phyloP scores from a whole-genome alignment of 2,113 vertebrate species.

The Empidonax traillii region DNA sequence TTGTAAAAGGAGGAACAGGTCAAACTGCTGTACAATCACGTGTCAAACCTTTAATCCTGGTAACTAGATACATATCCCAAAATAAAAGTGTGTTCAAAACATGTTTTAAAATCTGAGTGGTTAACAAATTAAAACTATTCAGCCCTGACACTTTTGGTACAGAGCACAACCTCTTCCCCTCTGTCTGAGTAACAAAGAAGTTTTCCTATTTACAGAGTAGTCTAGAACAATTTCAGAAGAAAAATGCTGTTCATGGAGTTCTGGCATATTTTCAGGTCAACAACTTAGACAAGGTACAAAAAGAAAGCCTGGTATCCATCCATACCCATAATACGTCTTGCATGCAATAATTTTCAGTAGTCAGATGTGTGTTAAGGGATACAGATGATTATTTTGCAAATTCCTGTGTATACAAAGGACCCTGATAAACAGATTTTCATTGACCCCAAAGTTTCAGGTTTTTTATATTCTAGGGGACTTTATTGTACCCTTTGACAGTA shows the following conservation, averaged over 20 bases:
- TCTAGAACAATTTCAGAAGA: neutral
- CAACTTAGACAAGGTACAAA: neutral
- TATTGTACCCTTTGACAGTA: accelerated
- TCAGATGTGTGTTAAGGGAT: neutral
- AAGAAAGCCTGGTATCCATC: neutral
- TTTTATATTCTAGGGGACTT: neutral
- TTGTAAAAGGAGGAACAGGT: neutral
- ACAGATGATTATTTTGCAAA: neutral
- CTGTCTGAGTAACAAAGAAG: neutral
- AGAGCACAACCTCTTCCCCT: neutral
- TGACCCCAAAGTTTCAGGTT: neutral
- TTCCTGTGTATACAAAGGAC: neutral
- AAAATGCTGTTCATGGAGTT: neutral
- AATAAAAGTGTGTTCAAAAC: slow-evolving; percentile 28
- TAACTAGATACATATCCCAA: neutral
- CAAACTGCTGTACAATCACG: neutral
- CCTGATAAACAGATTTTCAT: neutral
- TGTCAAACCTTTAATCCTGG: neutral
- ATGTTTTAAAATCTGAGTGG: slow-evolving; percentile 12
- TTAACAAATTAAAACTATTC: slow-evolving; percentile 31
- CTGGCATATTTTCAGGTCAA: neutral
- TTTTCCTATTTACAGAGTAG: neutral
- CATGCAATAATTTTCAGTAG: neutral
- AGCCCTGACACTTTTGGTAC: neutral
- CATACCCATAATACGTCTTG: neutral